phyloP scores from a whole-genome alignment of 2,797 vertebrate genomes.

The Cossypha caffra region DNA sequence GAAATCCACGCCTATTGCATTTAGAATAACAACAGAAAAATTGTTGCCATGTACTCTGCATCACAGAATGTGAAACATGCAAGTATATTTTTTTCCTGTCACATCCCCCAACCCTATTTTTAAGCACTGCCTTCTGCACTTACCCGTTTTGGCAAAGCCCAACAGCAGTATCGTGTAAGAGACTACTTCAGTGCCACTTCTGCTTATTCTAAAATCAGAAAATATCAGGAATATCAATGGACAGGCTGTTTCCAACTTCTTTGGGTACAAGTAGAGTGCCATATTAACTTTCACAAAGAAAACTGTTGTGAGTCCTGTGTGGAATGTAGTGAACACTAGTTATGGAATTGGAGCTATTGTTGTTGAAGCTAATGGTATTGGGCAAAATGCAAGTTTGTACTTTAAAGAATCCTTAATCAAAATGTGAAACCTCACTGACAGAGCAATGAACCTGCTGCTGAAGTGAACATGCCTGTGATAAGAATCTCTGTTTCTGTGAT shows the following conservation, averaged over 20 bases:
- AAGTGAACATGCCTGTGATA: not conserved
- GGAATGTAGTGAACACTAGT: not conserved
- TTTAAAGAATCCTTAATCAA: not conserved
- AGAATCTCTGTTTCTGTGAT: not conserved
- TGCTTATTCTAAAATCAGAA: not conserved
- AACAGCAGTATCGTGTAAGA: not conserved
- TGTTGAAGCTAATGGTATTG: not conserved
- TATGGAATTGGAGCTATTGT: not conserved
- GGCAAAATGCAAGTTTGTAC: not conserved
- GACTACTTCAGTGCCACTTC: not conserved
- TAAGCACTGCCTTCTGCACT: conserved; percentile 25
- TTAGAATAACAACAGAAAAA: conserved; percentile 6
- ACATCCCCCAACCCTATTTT: conserved; percentile 18
- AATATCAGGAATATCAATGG: not conserved
- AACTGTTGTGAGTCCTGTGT: rapidly evolving
- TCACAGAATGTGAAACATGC: conserved; percentile 1
- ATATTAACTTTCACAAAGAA: not conserved
- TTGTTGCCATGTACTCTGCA: not conserved
- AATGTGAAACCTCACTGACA: not conserved
- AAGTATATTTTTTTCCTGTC: not conserved
- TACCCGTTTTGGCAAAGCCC: not conserved
- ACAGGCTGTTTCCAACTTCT: not conserved
- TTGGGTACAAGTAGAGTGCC: not conserved
- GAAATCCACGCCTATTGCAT: not conserved
- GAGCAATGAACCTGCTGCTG: not conserved